These are phyloP conservation scores for Matsumyia berberina DNA, from an alignment of 2,888 invertebrate genomes.

Conservation along the genomic window DNA sequence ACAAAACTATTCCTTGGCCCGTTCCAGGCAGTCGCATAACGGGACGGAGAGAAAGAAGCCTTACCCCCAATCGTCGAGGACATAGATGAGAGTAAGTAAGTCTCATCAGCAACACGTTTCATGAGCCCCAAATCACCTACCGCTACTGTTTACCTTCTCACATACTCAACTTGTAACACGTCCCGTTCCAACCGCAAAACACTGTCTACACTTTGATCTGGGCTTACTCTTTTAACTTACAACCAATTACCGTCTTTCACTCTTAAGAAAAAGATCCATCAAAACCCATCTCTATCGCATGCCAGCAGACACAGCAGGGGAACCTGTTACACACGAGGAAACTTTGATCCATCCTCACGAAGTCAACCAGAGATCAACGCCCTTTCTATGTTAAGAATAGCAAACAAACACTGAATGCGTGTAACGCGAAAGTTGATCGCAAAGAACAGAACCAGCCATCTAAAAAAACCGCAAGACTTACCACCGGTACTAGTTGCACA, in stretches of 20 bases:
- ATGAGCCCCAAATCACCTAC: too few species aligned
- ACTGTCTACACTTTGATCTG: not conserved
- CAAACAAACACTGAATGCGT: conserved; percentile 26
- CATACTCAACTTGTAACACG: too few species aligned
- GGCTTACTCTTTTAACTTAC: not conserved
- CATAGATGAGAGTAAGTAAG: too few species aligned
- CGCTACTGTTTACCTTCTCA: too few species aligned
- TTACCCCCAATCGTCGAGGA: too few species aligned
- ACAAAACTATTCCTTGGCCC: too few species aligned
- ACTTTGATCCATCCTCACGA: conserved; percentile 1
- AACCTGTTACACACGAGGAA: conserved; percentile 21
- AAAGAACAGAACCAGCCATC: conserved; percentile 22
- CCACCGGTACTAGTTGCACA: conserved; percentile 9
- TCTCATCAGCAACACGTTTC: too few species aligned
- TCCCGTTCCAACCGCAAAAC: not conserved
- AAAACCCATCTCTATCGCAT: conserved; percentile 34
- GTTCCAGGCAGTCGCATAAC: too few species aligned
- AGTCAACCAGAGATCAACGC: conserved; percentile 41
- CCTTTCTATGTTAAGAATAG: conserved; percentile 26
- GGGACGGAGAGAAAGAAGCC: too few species aligned
- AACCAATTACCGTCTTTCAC: conserved; percentile 1
- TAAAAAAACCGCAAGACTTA: conserved; percentile 35
- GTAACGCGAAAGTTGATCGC: conserved; percentile 27
- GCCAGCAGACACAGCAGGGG: conserved; percentile 25
- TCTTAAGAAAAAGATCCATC: conserved; percentile 18